These are phyloP conservation scores for Metaphire vulgaris DNA, from an alignment of 1,140 invertebrate genomes.

Conservation along the genomic window DNA sequence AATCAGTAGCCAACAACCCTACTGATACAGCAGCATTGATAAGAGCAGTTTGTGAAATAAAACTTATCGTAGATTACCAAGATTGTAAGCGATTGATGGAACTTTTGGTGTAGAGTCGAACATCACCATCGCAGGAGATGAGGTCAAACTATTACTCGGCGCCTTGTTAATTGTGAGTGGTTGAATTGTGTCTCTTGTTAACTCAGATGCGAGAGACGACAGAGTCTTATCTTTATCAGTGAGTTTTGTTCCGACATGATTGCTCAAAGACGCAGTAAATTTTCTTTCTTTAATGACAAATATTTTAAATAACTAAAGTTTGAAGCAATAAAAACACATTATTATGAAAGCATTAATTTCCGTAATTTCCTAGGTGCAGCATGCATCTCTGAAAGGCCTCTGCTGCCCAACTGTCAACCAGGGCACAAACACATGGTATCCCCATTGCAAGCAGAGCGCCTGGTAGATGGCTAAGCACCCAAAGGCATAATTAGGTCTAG, in stretches of 20 bases:
- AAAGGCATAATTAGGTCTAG: no score
- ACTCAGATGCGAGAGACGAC: slow-evolving; percentile 45
- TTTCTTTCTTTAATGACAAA: slow-evolving; percentile 41
- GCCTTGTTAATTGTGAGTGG: slow-evolving; percentile 41
- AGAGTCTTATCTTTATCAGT: slow-evolving; percentile 58
- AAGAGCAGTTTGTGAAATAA: no score
- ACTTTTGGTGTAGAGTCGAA: slow-evolving; percentile 37
- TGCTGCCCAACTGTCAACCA: no score
- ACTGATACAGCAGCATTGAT: no score
- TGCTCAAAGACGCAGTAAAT: slow-evolving; percentile 34
- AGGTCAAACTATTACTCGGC: slow-evolving; percentile 37
- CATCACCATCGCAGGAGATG: slow-evolving; percentile 43
- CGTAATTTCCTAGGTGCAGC: no score
- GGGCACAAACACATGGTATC: no score
- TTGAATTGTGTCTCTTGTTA: slow-evolving; percentile 47
- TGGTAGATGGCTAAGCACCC: no score
- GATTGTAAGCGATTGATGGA: slow-evolving; percentile 37
- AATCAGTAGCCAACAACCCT: no score
- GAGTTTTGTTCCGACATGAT: slow-evolving; percentile 41
- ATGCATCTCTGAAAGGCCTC: no score
- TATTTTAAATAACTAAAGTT: not conserved
- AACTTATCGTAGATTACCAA: slow-evolving; percentile 35
- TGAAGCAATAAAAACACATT: not conserved
- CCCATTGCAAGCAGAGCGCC: no score
- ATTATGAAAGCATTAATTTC: no score